A percentile compares a stretch with the other conserved stretches of the same genome.
Evolutionary conservation across 2,797 vertebrate genomes (phyloP).

Genomic region (Sebastes diploproa): DNA sequence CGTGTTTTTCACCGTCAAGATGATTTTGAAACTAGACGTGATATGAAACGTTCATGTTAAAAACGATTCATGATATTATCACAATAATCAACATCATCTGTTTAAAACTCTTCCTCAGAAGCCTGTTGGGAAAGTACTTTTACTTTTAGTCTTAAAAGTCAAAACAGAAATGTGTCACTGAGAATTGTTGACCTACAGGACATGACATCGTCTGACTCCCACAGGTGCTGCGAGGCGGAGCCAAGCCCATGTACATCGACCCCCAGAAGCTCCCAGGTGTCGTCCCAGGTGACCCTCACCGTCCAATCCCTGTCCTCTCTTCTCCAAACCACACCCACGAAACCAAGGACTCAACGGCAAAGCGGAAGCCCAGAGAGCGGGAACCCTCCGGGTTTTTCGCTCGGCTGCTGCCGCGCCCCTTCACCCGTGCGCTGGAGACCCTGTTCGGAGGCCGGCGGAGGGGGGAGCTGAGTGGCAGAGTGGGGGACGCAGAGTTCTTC

Average conservation of each 20-base stretch:
- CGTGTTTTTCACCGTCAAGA: background rate
- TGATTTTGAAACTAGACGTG: background rate
- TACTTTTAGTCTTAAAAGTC: no score
- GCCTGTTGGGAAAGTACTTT: no score
- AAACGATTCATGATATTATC: no score
- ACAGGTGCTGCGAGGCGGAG: conserved; percentile 77
- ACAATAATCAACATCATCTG: no score
- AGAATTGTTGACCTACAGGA: no score
- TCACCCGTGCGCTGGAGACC: conserved; percentile 74
- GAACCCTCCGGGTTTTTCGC: conserved; percentile 65
- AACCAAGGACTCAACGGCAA: background rate
- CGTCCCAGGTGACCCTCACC: conserved; percentile 79
- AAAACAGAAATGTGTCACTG: no score
- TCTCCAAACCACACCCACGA: conserved; percentile 69
- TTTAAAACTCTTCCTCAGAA: no score
- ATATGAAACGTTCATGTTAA: background rate
- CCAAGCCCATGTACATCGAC: conserved; percentile 77
- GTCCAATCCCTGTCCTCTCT: conserved; percentile 82
- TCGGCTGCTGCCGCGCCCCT: conserved; percentile 73
- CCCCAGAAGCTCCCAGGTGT: conserved; percentile 83
- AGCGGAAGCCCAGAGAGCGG: conserved; percentile 43
- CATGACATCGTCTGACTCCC: background rate
- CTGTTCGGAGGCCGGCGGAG: conserved; percentile 68
- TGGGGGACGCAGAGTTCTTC: conserved; percentile 69
- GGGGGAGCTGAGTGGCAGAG: conserved; percentile 56